phyloP scores from a whole-genome alignment of 2,888 invertebrate genomes.

The Aporophyla lueneburgensis region DNA sequence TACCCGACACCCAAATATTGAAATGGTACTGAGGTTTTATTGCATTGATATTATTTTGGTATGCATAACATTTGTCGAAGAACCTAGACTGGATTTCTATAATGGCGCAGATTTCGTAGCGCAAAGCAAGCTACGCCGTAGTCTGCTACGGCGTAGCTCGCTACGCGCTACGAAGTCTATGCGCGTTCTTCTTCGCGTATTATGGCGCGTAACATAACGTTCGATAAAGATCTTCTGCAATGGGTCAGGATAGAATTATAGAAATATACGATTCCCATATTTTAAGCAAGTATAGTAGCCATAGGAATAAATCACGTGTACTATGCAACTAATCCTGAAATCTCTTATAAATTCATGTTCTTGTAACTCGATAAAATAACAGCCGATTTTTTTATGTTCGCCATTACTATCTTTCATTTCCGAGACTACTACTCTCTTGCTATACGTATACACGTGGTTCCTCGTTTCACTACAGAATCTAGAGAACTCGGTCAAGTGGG shows the following conservation, averaged over 20 bases:
- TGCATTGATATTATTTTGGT: not conserved
- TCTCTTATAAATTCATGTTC: too few species aligned
- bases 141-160: not conserved
- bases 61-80: not conserved
- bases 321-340: too few species aligned
- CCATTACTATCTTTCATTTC: too few species aligned
- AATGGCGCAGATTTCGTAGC: constrained; percentile 2
- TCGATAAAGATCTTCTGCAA: not conserved
- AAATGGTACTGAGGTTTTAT: not conserved
- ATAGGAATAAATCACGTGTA: too few species aligned
- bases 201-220: not conserved
- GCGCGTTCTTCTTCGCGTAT: too few species aligned
- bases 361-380: too few species aligned
- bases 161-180: too few species aligned
- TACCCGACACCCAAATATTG: not conserved
- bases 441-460: not conserved
- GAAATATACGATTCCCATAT: not conserved
- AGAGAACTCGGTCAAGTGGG: constrained; percentile 14
- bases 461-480: not conserved
- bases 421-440: too few species aligned
- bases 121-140: not conserved
- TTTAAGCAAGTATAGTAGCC: too few species aligned
- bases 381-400: too few species aligned
- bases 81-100: not conserved
- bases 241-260: not conserved